Evolutionary conservation across 2,113 vertebrate genomes (phyloP), one percentile per base, ranked within the genome.

Genomic region (Mesitornis unicolor): DNA sequence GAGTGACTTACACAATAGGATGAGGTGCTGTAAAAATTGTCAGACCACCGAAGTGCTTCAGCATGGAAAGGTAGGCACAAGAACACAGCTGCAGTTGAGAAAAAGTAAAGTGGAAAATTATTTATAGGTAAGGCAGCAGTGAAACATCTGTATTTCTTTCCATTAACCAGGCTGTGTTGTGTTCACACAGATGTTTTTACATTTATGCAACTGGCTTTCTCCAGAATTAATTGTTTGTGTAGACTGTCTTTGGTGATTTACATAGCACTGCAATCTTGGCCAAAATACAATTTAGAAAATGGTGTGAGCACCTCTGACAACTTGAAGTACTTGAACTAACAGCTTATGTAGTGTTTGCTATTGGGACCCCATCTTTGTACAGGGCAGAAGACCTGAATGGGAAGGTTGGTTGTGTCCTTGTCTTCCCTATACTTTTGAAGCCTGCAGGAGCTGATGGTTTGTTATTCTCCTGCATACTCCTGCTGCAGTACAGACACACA

Each of bases 391-490:
- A 7, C 51, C 16, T 56, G 38, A 53, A 43, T 0, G 2, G 53
- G 14, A 36, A 56, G 28, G 18, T 35, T 38, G 28, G 4, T 71
- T 47, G 26, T 43, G 6, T 56, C 36, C 22, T 29, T 71, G 16
- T 56, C 36, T 81, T 68, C 40, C 35, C 25, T n/a, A 0, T 29
- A 5, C 9, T 48, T 69, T 2, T 59, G 45, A 83, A 94, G 35
- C 26, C 33, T 64, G 12, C 13, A 51, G 56, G 16, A 87, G 21
- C 47, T 71, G 60, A 6, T 12, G 15, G 12, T 59, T 78, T 78
- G 33, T 28, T 78, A 0, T 68, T 13, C 35, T 10, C 18, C 29
- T 21, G 43, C 6, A 0, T n/a, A 7, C 31, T 61, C 29, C 45
- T 2, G 2, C 38, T 87, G 64, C 26, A 63, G 29, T 12, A 29